These are phyloP conservation scores for Deladenus siricidicola DNA, from an alignment of 2,888 invertebrate genomes.

Conservation along the genomic window DNA sequence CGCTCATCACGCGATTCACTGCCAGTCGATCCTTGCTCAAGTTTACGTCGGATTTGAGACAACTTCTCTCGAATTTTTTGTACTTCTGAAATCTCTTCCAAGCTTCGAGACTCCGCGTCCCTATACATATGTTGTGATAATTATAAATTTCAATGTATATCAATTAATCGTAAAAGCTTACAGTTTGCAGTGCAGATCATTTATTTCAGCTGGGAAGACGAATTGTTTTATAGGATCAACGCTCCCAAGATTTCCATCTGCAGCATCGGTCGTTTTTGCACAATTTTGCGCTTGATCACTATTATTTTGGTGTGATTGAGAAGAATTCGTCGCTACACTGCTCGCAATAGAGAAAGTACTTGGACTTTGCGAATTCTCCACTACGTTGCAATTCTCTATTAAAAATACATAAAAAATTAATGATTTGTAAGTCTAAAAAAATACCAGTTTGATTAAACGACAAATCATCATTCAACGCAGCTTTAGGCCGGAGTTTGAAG, in stretches of 20 bases:
- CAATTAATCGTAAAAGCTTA: slow-evolving; percentile 16
- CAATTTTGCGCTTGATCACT: too few species aligned
- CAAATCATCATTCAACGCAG: neutral
- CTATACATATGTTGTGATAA: too few species aligned
- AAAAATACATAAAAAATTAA: slow-evolving; percentile 2
- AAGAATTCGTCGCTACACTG: neutral
- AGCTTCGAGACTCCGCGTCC: slow-evolving; percentile 33
- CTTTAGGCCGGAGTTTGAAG: slow-evolving; percentile 18
- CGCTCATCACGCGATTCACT: slow-evolving; percentile 24
- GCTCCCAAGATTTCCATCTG: neutral
- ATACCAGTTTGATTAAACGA: neutral
- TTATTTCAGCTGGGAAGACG: slow-evolving; percentile 42
- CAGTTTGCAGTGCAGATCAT: slow-evolving; percentile 45
- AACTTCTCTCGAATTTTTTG: slow-evolving; percentile 26
- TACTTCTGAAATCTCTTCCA: slow-evolving; percentile 35
- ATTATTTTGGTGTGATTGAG: too few species aligned
- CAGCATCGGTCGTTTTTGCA: neutral
- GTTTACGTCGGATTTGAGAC: slow-evolving; percentile 16
- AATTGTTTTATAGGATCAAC: slow-evolving; percentile 25
- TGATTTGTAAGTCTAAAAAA: neutral
- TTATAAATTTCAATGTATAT: neutral
- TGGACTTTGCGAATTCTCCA: slow-evolving; percentile 5
- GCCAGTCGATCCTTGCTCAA: slow-evolving; percentile 21
- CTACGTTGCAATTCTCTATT: neutral
- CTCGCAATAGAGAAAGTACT: slow-evolving; percentile 4